Percentiles rank a stretch among this genome's conserved stretches.
These are phyloP conservation scores for Adoxophyes honmai DNA, from an alignment of 1,140 invertebrate species.

Conservation along the genomic window DNA sequence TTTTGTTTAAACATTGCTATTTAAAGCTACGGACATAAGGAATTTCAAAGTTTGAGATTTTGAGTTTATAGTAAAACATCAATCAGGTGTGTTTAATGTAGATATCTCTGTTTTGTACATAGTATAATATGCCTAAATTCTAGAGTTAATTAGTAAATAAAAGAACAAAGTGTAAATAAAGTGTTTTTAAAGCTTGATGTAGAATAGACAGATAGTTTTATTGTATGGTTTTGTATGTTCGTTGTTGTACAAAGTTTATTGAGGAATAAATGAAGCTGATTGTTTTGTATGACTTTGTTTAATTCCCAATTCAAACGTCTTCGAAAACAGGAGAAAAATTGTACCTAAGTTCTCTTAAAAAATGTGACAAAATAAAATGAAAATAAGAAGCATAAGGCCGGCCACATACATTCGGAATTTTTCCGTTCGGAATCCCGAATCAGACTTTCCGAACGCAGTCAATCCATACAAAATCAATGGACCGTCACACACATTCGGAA, in stretches of 20 bases:
- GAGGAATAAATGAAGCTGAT: conserved; percentile 20
- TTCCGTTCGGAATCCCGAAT: too few relatives aligned
- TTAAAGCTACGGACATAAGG: conserved; percentile 10
- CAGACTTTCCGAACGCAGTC: too few relatives aligned
- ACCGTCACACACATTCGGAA: too few relatives aligned
- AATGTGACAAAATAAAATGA: too few relatives aligned
- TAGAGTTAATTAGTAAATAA: background rate
- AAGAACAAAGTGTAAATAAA: conserved; percentile 3
- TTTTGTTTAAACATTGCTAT: background rate
- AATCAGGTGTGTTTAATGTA: conserved; percentile 10
- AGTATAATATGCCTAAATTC: background rate
- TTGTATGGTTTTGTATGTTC: conserved; percentile 1
- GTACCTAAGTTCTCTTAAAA: too few relatives aligned
- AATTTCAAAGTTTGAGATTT: conserved; percentile 35
- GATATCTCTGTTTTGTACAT: conserved; percentile 6
- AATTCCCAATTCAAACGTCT: background rate
- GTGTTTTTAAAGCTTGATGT: background rate
- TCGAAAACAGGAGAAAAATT: too few relatives aligned
- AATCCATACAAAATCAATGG: too few relatives aligned
- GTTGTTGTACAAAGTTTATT: conserved; percentile 3
- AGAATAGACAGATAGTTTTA: background rate
- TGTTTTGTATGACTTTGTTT: conserved; percentile 11
- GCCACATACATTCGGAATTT: too few relatives aligned
- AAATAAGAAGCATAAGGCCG: too few relatives aligned
- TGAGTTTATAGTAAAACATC: conserved; percentile 35